Conservation (phyloP, 2,113 vertebrate species). For the Eurystomus gularis region DNA sequence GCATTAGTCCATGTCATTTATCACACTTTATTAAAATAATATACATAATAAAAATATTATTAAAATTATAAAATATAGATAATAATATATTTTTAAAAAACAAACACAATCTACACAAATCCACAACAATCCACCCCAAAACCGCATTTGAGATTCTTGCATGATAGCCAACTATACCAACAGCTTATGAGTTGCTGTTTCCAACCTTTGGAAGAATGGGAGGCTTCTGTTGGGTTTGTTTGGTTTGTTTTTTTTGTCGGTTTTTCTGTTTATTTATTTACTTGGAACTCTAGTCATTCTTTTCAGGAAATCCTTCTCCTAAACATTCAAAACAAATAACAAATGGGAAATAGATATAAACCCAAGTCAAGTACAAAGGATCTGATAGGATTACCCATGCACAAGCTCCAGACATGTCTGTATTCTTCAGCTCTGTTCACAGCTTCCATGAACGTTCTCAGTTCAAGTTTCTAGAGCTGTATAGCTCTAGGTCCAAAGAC, state of each 20-base stretch:
- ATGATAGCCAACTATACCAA: not conserved
- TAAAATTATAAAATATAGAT: too few species aligned
- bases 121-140: not conserved
- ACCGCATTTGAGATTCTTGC: not conserved
- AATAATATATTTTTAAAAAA: too few species aligned
- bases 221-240: not conserved
- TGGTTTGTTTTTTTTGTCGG: not conserved
- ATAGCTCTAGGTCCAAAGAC: not conserved
- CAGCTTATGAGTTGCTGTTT: not conserved
- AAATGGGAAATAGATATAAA: not conserved
- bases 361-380: not conserved
- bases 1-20: not conserved
- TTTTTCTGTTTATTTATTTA: not conserved
- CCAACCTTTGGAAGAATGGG: not conserved
- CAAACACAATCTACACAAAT: too few species aligned
- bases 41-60: too few species aligned
- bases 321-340: not conserved
- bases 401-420: accelerated
- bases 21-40: too few species aligned
- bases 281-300: not conserved
- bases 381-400: not conserved
- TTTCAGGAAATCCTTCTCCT: not conserved
- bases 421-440: not conserved
- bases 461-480: not conserved
- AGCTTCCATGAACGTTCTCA: not conserved